Conservation (phyloP, 2,888 invertebrate genomes). For the Parelbella ahira region DNA sequence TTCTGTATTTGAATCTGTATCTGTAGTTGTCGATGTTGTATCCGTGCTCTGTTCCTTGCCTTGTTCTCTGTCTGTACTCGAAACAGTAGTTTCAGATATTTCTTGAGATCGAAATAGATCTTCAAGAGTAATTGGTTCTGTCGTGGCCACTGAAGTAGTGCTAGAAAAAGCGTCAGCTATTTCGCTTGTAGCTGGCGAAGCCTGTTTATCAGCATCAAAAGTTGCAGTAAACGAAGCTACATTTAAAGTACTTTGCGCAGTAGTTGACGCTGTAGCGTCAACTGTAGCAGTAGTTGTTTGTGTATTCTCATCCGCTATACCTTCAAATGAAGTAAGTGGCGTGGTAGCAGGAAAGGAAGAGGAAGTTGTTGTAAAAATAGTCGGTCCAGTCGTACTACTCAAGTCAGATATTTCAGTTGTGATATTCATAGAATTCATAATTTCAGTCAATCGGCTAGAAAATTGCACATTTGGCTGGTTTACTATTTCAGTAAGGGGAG, state of each 20-base stretch:
- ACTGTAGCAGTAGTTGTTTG: conserved; percentile 26
- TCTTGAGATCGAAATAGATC: conserved; percentile 18
- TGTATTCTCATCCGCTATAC: conserved; percentile 23
- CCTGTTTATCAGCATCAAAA: conserved; percentile 12
- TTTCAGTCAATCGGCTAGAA: conserved; percentile 60
- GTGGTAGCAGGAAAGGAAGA: conserved; percentile 38
- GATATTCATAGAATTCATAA: conserved; percentile 59
- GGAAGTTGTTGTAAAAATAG: conserved; percentile 36
- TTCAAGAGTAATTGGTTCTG: conserved; percentile 29
- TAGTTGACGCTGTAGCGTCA: conserved; percentile 21
- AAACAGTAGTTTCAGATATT: conserved; percentile 18
- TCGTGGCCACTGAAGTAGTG: conserved; percentile 20
- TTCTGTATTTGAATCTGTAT: conserved; percentile 30
- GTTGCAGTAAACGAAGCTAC: conserved; percentile 17
- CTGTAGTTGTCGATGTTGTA: conserved; percentile 36
- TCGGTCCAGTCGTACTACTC: conserved; percentile 35
- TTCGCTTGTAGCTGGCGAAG: conserved; percentile 29
- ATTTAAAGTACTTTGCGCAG: conserved; percentile 21
- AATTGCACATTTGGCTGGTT: conserved; percentile 49
- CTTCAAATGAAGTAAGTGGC: conserved; percentile 33
- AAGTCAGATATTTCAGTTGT: conserved; percentile 43
- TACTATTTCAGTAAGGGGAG: conserved; percentile 51
- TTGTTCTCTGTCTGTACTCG: conserved; percentile 26
- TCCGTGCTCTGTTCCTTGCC: conserved; percentile 40
- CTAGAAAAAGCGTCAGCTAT: conserved; percentile 31